Percentiles rank a stretch among this genome's conserved stretches.
Evolutionary conservation across 2,797 vertebrate species (phyloP).

Genomic region (Esox lucius): DNA sequence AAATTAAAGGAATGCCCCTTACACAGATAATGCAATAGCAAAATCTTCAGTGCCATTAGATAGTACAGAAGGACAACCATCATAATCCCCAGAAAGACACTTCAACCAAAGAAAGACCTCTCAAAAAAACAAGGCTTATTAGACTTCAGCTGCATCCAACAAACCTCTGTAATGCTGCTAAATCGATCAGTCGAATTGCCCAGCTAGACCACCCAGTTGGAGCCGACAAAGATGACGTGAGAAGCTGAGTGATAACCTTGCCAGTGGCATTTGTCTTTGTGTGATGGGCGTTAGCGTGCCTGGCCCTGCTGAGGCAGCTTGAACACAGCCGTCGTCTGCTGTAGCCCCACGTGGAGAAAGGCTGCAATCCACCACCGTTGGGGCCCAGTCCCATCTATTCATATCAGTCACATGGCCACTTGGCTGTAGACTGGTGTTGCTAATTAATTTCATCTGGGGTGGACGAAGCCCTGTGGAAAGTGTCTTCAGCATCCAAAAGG

Average conservation of each 20-base stretch:
- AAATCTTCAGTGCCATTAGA: neutral
- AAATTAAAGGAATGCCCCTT: neutral
- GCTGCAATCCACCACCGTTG: constrained; percentile 23
- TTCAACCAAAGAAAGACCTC: neutral
- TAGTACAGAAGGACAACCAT: neutral
- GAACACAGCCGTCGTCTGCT: constrained; percentile 29
- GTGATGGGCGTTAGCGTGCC: neutral
- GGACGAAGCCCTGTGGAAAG: constrained; percentile 20
- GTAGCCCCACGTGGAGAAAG: constrained; percentile 5
- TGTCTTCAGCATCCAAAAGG: constrained; percentile 19
- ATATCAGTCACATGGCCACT: constrained; percentile 23
- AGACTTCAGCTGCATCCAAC: neutral
- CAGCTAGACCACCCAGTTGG: constrained; percentile 41
- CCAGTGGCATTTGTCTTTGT: constrained; percentile 54
- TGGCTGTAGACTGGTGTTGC: constrained; percentile 41
- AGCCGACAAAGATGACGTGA: constrained; percentile 39
- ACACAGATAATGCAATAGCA: neutral
- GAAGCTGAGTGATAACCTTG: constrained; percentile 66
- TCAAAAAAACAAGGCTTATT: neutral
- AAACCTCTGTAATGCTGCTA: constrained; percentile 10
- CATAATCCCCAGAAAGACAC: neutral
- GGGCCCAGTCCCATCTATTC: constrained; percentile 31
- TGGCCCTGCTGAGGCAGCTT: constrained; percentile 44
- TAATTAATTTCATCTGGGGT: constrained; percentile 54
- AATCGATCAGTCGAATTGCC: constrained; percentile 4